These are phyloP conservation scores for Eristalinus aeneus DNA, from an alignment of 2,888 invertebrate genomes.

Conservation along the genomic window DNA sequence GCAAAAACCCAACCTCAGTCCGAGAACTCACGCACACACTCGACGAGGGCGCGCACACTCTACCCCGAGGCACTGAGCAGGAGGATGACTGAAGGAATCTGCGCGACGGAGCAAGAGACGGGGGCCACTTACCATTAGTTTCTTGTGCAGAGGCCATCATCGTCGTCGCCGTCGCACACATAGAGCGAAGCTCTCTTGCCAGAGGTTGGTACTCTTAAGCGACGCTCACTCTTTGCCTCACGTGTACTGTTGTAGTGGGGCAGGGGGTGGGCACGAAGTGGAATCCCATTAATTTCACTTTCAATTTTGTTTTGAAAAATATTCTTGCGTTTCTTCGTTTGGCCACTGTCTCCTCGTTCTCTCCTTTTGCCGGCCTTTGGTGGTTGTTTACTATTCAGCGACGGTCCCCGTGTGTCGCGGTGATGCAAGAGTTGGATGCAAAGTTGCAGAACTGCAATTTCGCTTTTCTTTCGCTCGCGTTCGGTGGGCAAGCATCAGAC, in stretches of 20 bases:
- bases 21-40: neutral
- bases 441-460: neutral
- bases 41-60: neutral
- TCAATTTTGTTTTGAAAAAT: slow-evolving; percentile 59
- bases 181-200: neutral
- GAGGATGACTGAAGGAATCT: slow-evolving; percentile 2
- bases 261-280: slow-evolving; percentile 22
- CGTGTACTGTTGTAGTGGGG: slow-evolving; percentile 1
- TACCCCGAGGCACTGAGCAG: neutral
- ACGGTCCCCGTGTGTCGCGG: neutral
- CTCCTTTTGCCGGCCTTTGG: neutral
- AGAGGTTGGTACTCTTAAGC: neutral
- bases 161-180: slow-evolving; percentile 1
- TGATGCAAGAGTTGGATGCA: neutral
- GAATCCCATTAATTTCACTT: slow-evolving; percentile 64
- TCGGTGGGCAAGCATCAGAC: neutral
- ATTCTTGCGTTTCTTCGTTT: slow-evolving; percentile 17
- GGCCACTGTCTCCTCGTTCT: slow-evolving; percentile 8
- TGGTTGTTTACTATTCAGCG: neutral
- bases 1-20: slow-evolving; percentile 35
- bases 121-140: slow-evolving; percentile 35
- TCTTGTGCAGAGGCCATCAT: slow-evolving; percentile 55
- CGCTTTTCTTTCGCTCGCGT: neutral
- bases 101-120: neutral
- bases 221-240: slow-evolving; percentile 3